phyloP scores from a whole-genome alignment of 2,888 invertebrate species.

The Vandiemenella viatica region DNA sequence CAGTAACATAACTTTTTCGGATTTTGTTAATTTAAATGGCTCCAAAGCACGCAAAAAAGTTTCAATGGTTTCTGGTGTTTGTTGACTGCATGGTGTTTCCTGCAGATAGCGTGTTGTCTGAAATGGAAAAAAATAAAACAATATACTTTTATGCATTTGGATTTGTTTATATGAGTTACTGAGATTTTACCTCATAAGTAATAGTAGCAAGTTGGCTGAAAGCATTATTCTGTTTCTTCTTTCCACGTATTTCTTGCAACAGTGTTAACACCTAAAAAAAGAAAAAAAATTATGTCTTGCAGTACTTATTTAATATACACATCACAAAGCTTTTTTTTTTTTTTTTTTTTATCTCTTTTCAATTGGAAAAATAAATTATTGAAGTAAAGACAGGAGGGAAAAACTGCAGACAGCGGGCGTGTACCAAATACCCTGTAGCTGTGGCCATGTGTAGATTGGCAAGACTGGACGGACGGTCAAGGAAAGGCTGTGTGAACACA shows the following conservation, averaged over 20 bases:
- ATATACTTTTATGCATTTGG: background rate
- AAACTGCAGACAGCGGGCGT: too few species aligned
- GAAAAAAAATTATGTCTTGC: background rate
- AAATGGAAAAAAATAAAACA: background rate
- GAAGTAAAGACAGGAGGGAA: too few species aligned
- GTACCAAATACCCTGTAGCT: too few species aligned
- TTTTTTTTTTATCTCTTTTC: too few species aligned
- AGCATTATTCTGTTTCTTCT: conserved; percentile 50
- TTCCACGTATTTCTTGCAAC: conserved; percentile 49
- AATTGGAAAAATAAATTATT: too few species aligned
- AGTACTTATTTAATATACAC: too few species aligned
- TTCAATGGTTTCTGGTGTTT: conserved; percentile 46
- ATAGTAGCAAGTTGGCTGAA: conserved; percentile 64
- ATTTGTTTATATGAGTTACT: background rate
- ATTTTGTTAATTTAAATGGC: conserved; percentile 59
- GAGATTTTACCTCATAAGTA: conserved; percentile 47
- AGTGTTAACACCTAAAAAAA: conserved; percentile 33
- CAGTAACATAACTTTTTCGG: conserved; percentile 72
- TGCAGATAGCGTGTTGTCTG: conserved; percentile 70
- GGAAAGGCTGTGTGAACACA: too few species aligned
- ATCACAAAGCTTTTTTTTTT: too few species aligned
- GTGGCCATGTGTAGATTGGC: too few species aligned
- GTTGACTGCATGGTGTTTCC: conserved; percentile 57
- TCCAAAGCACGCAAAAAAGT: conserved; percentile 53
- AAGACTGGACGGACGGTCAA: too few species aligned